phyloP scores from a whole-genome alignment of 2,888 invertebrate genomes.

The Aphelenchoides bicaudatus region DNA sequence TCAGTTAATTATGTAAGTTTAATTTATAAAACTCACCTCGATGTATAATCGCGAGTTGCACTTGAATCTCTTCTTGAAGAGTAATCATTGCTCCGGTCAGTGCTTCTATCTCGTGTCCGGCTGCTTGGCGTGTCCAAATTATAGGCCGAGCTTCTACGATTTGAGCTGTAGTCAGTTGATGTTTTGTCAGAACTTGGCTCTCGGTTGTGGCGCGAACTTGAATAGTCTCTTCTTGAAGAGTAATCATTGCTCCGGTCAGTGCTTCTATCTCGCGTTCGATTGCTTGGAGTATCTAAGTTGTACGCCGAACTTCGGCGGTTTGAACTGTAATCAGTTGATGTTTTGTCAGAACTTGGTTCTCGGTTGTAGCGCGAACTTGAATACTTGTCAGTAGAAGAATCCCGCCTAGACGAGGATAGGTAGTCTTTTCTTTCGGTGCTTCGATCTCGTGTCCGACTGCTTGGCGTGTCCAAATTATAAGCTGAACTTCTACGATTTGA shows the following conservation, averaged over 20 bases:
- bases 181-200: not conserved
- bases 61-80: too few species aligned
- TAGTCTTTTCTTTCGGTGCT: not conserved
- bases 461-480: not conserved
- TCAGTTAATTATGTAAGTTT: not conserved
- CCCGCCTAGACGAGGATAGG: not conserved
- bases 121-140: too few species aligned
- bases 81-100: too few species aligned
- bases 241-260: too few species aligned
- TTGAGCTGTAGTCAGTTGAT: conserved; percentile 6
- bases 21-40: not conserved
- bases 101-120: too few species aligned
- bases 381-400: conserved; percentile 10
- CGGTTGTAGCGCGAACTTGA: not conserved
- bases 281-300: conserved; percentile 1
- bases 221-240: too few species aligned
- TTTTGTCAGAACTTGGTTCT: not conserved
- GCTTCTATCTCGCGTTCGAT: too few species aligned
- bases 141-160: too few species aligned
- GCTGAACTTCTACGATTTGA: not conserved
- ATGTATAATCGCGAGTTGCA: not conserved
- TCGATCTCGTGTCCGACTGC: not conserved
- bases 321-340: not conserved
- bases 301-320: conserved; percentile 5
- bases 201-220: not conserved